A percentile compares a stretch with the other conserved stretches of the same genome.
These are phyloP conservation scores for Scaptomyza parva DNA, from an alignment of 2,888 invertebrate species.

Conservation along the genomic window DNA sequence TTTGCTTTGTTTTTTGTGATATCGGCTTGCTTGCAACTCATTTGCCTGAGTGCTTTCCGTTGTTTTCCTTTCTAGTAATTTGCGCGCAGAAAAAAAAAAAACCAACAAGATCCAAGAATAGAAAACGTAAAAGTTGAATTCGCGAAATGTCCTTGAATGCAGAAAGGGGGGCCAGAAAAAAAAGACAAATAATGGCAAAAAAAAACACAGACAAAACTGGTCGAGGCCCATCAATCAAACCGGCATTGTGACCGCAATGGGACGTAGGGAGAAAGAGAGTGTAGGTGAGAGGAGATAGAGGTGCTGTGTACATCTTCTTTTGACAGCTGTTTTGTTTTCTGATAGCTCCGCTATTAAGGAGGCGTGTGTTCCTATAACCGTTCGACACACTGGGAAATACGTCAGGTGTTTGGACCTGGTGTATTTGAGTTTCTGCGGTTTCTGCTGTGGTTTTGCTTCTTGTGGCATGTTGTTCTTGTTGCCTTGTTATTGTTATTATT, in stretches of 20 bases:
- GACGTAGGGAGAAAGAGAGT: background rate
- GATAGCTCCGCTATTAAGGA: constrained; percentile 21
- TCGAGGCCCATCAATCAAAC: constrained; percentile 72
- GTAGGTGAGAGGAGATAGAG: too few species aligned
- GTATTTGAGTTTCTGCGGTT: constrained; percentile 2
- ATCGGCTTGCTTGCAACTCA: constrained; percentile 59
- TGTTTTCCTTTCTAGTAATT: constrained; percentile 63
- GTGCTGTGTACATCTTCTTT: too few species aligned
- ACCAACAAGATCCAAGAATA: constrained; percentile 3
- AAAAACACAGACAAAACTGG: constrained; percentile 49
- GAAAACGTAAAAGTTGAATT: constrained; percentile 19
- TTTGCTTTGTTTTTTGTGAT: background rate
- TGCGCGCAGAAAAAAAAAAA: constrained; percentile 29
- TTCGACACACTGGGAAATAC: constrained; percentile 58
- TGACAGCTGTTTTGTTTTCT: constrained; percentile 41
- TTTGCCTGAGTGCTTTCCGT: constrained; percentile 74
- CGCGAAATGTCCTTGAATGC: constrained; percentile 59
- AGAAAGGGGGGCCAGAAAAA: background rate
- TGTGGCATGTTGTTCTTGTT: constrained; percentile 16
- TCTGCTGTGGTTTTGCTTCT: constrained; percentile 22
- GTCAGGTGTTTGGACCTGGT: constrained; percentile 61
- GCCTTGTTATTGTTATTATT: constrained; percentile 40
- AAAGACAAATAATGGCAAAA: constrained; percentile 42
- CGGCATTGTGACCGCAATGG: background rate
- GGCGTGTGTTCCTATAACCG: constrained; percentile 11